Base-by-base conservation (phyloP, 1,140 invertebrate species). In the Drosophila kikkawai region DNA sequence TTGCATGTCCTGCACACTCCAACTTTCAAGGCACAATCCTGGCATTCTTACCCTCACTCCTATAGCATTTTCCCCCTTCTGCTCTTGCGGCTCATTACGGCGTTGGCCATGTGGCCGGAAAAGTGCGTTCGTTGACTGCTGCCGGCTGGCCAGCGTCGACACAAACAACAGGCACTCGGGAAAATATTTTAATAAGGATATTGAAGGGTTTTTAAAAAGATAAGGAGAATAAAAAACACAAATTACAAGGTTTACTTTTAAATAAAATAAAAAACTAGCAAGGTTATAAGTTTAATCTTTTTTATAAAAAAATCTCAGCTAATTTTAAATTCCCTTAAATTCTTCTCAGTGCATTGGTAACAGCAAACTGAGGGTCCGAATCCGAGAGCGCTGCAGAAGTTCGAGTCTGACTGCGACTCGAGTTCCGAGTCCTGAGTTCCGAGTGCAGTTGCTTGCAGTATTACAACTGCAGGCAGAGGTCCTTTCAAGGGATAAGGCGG, bases 61-160 rank as follows among this genome's bases (percentile, higher is more conserved):
- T n/a, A 8, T 32, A 4, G 7, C 26, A 19, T 11, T 17, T 17
- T 3, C 29, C 55, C 32, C 47, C 47, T 29, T 29, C 48, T 39
- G 53, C 55, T 44, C 53, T 50, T 80, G 77, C 58, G 85, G 85
- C 84, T 88, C 84, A 88, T 88, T 88, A 88, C 77, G 81, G 64
- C 66, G 63, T 73, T 73, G 78, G 68, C 68, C 55, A 73, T 90
- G 85, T 85, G 77, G 84, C 84, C 85, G 85, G 85, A 88, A 88
- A 88, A 88, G 85, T 88, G 85, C 85, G 85, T 88, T 88, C 84
- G 84, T 88, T 88, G 84, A 87, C 84, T 87, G 84, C 78, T 80
- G 85, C 68, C 84, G 69, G 76, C 84, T 87, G 83, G 60, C 53
- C 77, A 64, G 42, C 44, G 65, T 79, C 83, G 84, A 69, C 56